Evolutionary conservation across 2,113 vertebrate genomes (phyloP), one percentile per base, ranked within the genome.

Genomic region (Corythoichthys intestinalis): DNA sequence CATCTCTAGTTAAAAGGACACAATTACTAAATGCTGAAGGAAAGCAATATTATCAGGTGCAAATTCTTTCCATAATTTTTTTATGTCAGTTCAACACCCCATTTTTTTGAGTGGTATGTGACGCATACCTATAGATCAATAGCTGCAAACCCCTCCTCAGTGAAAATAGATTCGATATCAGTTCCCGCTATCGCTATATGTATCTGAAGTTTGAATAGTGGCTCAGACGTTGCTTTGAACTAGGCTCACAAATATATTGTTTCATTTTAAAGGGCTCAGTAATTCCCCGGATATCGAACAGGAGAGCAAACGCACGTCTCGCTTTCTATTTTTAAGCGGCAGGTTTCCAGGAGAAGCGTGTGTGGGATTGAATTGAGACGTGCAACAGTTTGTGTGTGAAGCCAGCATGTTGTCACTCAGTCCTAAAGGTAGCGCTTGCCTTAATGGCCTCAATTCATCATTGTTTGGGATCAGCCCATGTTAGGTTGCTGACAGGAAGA

Each of bases 401-500:
- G 53, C 20, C 1, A 28, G 57, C 14, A 54, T 3, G 9, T 56
- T 56, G 20, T 56, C 59, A 44, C 59, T 62, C 39, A 4, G 58
- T 60, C 37, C 39, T 58, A 17, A 41, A 15, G 2, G 58, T 39
- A 15, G 37, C 57, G 14, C 15, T 39, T 6, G 59, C 38, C 39
- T 11, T 62, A 62, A 62, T 62, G 59, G 59, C 59, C 9, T 62
- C 59, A 4, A 62, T 62, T 44, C 59, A n/a, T 62, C 59, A 62
- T 62, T 44, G 39, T 44, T 62, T 62, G 8, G 8, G 59, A 62
- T 44, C 59, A 60, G 20, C 58, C 58, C 37, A 28, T 20, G 10
- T 62, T 8, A 15, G 38, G n/a, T 62, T 12, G 39, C 3, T 46
- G 57, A 39, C 41, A 17, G 41, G 17, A 61, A 50, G 39, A 53